Evolutionary conservation across 2,888 invertebrate genomes (phyloP).

Genomic region (Diaprepes abbreviatus): DNA sequence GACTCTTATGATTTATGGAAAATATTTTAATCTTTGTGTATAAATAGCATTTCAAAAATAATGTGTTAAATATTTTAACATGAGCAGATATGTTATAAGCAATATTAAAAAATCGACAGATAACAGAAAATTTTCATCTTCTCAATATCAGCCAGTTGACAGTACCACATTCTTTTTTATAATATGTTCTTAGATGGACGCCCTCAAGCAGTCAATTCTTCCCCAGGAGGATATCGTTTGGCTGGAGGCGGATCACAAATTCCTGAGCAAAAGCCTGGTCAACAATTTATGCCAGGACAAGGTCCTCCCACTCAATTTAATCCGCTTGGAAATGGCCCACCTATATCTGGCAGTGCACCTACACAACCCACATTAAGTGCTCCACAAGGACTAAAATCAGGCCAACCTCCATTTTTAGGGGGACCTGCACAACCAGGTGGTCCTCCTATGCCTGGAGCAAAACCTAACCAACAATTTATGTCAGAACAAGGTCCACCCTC

Average conservation of each 20-base stretch:
- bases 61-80: too few relatives aligned
- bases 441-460: slow-evolving; percentile 13
- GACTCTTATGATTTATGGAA: too few relatives aligned
- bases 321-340: not conserved
- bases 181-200: slow-evolving; percentile 22
- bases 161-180: too few relatives aligned
- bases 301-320: not conserved
- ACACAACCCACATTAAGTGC: slow-evolving; percentile 2
- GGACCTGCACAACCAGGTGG: slow-evolving; percentile 19
- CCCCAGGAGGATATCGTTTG: slow-evolving; percentile 16
- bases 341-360: not conserved
- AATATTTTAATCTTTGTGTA: too few relatives aligned
- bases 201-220: not conserved
- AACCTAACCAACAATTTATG: slow-evolving; percentile 18
- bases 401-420: slow-evolving; percentile 29
- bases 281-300: slow-evolving; percentile 8
- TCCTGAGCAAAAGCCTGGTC: slow-evolving; percentile 2
- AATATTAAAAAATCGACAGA: too few relatives aligned
- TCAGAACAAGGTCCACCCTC: slow-evolving; percentile 23
- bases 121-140: too few relatives aligned
- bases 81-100: too few relatives aligned
- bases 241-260: slow-evolving; percentile 14
- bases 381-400: slow-evolving; percentile 26
- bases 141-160: too few relatives aligned
- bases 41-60: too few relatives aligned